phyloP scores from a whole-genome alignment of 1,140 invertebrate species.

The Linepithema humile region DNA sequence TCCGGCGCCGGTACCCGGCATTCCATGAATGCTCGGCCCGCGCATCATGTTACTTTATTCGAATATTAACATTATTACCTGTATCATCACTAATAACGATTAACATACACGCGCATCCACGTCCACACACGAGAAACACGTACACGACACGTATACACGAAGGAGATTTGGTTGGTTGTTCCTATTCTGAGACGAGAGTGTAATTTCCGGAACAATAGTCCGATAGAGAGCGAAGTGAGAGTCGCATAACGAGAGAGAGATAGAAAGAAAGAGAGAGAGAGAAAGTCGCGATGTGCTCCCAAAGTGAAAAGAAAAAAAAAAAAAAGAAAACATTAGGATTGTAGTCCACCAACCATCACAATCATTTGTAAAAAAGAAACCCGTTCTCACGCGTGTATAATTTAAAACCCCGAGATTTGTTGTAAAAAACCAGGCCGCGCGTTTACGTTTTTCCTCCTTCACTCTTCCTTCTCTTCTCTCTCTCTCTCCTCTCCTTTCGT shows the following conservation, averaged over 20 bases:
- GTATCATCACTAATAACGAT: slow-evolving; percentile 81
- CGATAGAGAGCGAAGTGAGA: slow-evolving; percentile 49
- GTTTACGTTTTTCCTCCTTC: slow-evolving; percentile 50
- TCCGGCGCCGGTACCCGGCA: slow-evolving; percentile 78
- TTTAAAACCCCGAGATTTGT: slow-evolving; percentile 59
- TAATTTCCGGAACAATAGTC: slow-evolving; percentile 71
- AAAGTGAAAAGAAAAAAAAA: slow-evolving; percentile 63
- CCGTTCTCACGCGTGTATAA: slow-evolving; percentile 59
- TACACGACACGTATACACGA: slow-evolving; percentile 64
- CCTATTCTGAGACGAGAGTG: slow-evolving; percentile 80
- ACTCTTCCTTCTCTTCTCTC: slow-evolving; percentile 40
- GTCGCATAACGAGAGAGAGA: slow-evolving; percentile 16
- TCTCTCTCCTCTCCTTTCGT: not conserved
- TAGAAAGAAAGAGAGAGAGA: slow-evolving; percentile 41
- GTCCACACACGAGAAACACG: slow-evolving; percentile 64
- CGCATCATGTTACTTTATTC: slow-evolving; percentile 82
- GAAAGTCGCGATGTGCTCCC: slow-evolving; percentile 66
- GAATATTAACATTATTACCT: slow-evolving; percentile 83
- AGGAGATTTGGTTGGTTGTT: slow-evolving; percentile 83
- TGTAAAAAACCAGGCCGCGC: slow-evolving; percentile 24
- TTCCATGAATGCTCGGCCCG: slow-evolving; percentile 82
- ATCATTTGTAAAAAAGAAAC: slow-evolving; percentile 30
- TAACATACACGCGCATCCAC: slow-evolving; percentile 70
- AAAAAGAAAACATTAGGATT: slow-evolving; percentile 62
- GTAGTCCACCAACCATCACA: slow-evolving; percentile 59